Evolutionary conservation across 2,113 vertebrate species (phyloP).

Genomic region (Nannospalax galili): DNA sequence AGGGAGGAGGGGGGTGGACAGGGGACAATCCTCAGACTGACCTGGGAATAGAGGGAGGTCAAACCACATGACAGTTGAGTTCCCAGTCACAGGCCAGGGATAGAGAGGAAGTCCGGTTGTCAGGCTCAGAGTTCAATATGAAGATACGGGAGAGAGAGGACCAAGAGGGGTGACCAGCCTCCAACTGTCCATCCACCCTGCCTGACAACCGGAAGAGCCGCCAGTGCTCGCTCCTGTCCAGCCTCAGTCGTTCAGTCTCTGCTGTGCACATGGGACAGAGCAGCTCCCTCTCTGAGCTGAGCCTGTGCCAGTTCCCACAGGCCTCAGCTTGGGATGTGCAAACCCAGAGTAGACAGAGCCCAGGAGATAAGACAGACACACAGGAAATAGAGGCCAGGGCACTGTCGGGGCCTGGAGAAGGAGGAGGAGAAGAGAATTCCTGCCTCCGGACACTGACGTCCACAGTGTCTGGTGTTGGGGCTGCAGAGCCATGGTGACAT

Average conservation of each 20-base stretch:
- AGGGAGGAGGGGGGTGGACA: too few species aligned
- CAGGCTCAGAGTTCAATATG: too few species aligned
- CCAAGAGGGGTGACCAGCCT: neutral
- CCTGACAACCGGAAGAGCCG: neutral
- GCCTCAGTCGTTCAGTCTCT: neutral
- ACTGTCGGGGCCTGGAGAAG: neutral
- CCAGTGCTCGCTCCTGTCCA: fast-evolving
- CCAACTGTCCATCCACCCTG: neutral
- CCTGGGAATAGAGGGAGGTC: neutral
- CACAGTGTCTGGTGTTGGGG: too few species aligned
- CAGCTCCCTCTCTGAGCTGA: neutral
- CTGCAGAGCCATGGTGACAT: neutral
- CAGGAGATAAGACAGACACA: too few species aligned
- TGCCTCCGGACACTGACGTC: neutral
- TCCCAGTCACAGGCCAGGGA: neutral
- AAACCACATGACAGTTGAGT: neutral
- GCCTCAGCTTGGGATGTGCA: neutral
- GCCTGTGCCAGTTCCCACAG: neutral
- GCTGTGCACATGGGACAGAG: neutral
- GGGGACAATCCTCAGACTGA: neutral
- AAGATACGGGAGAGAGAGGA: too few species aligned
- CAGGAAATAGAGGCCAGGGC: too few species aligned
- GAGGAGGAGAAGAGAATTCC: neutral
- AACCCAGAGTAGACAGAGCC: neutral
- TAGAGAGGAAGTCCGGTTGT: neutral